Conservation (phyloP, 1,140 invertebrate species). For the Euura lappo region DNA sequence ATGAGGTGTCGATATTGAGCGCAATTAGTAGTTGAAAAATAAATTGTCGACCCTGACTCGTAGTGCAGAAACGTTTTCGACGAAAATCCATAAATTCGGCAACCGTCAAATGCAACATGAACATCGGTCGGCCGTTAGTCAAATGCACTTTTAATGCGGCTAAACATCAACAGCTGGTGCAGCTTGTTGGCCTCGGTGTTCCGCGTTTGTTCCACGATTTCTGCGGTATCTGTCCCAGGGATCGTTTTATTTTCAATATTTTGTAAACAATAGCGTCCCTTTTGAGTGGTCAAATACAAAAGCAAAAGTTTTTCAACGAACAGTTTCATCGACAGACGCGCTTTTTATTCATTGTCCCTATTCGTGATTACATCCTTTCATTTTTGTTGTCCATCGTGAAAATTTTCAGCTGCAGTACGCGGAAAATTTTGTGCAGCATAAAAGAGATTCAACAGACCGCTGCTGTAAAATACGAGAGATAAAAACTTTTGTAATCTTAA, state of each 20-base stretch:
- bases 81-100: background rate
- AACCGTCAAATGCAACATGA: background rate
- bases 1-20: background rate
- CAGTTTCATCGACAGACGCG: background rate
- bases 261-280: background rate
- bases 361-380: background rate
- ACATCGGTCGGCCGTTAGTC: background rate
- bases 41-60: background rate
- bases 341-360: background rate
- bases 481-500: conserved; percentile 2
- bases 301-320: background rate
- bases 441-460: background rate
- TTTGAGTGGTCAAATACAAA: background rate
- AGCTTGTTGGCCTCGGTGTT: background rate
- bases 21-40: background rate
- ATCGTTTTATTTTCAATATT: background rate
- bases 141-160: background rate
- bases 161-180: background rate
- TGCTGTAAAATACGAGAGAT: background rate
- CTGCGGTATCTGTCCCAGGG: background rate
- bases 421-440: background rate
- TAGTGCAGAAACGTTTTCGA: background rate
- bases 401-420: background rate
- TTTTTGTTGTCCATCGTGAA: background rate
- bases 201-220: background rate